These are phyloP conservation scores for Tipula vernalis DNA, from an alignment of 2,888 invertebrate genomes.

Conservation along the genomic window DNA sequence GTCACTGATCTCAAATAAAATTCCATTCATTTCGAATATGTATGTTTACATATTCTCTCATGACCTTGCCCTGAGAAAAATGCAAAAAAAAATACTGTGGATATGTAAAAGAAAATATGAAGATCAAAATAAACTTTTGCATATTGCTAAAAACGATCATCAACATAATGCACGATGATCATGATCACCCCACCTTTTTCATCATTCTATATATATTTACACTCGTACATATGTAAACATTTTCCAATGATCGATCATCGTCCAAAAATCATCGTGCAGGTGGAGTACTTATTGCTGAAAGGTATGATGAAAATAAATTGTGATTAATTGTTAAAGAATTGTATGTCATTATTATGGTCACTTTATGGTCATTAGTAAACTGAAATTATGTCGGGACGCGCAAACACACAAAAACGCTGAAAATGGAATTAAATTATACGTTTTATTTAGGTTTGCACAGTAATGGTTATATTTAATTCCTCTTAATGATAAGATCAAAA, in stretches of 20 bases:
- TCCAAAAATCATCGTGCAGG: not conserved
- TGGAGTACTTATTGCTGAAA: not conserved
- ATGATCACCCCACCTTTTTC: not conserved
- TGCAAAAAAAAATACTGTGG: not conserved
- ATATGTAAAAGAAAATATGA: slow-evolving; percentile 9
- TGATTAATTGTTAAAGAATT: not conserved
- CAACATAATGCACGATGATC: not conserved
- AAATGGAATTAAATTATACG: not conserved
- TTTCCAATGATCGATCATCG: not conserved
- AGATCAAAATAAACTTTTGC: not conserved
- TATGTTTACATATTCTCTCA: slow-evolving; percentile 12
- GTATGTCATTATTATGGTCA: not conserved
- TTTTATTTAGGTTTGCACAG: not conserved
- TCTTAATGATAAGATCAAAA: not conserved
- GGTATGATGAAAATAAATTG: not conserved
- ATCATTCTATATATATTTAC: not conserved
- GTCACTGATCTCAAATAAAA: not conserved
- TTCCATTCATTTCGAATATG: not conserved
- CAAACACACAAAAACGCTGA: not conserved
- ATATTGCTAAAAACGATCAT: not conserved
- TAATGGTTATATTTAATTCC: not conserved
- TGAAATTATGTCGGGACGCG: not conserved
- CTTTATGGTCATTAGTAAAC: not conserved
- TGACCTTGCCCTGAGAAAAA: slow-evolving; percentile 15
- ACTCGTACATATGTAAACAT: no score